phyloP scores from a whole-genome alignment of 1,140 invertebrate genomes.

The Drosophila pseudoobscura region DNA sequence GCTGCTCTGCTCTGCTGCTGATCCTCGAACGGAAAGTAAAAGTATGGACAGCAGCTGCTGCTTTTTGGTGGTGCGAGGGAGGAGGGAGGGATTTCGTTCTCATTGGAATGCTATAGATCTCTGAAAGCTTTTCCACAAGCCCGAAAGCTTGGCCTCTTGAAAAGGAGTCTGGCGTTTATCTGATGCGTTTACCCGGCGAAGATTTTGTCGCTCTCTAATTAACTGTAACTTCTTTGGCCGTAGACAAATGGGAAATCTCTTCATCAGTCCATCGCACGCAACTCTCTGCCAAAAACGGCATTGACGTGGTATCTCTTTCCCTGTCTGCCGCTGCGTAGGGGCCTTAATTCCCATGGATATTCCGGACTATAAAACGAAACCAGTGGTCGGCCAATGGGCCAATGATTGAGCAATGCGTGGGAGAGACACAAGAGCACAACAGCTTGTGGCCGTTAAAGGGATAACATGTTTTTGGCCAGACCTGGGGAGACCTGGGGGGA shows the following conservation, averaged over 20 bases:
- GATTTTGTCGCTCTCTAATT: slow-evolving; percentile 26
- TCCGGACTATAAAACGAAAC: slow-evolving; percentile 32
- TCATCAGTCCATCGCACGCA: slow-evolving; percentile 39
- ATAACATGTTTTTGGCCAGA: slow-evolving; percentile 38
- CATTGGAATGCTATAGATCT: no score
- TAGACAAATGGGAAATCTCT: slow-evolving; percentile 29
- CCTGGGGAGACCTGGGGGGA: no score
- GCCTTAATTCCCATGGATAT: slow-evolving; percentile 15
- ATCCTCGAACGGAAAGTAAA: slow-evolving; percentile 34
- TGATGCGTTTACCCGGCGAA: slow-evolving; percentile 19
- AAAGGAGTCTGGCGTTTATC: slow-evolving; percentile 4
- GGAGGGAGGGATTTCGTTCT: no score
- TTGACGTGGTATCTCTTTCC: slow-evolving; percentile 1
- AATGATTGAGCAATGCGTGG: slow-evolving; percentile 34
- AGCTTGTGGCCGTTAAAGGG: slow-evolving; percentile 32
- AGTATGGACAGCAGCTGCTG: slow-evolving; percentile 20
- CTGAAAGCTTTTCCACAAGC: no score
- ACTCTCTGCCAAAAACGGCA: slow-evolving; percentile 26
- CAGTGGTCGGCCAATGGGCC: slow-evolving; percentile 32
- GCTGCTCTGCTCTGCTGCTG: background rate
- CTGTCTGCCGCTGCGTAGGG: slow-evolving; percentile 33
- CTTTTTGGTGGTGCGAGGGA: background rate
- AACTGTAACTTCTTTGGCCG: slow-evolving; percentile 23
- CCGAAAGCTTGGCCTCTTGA: no score
- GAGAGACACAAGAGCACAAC: background rate